These are phyloP conservation scores for Drosophila maculinotata DNA, from an alignment of 2,888 invertebrate genomes.

Conservation along the genomic window DNA sequence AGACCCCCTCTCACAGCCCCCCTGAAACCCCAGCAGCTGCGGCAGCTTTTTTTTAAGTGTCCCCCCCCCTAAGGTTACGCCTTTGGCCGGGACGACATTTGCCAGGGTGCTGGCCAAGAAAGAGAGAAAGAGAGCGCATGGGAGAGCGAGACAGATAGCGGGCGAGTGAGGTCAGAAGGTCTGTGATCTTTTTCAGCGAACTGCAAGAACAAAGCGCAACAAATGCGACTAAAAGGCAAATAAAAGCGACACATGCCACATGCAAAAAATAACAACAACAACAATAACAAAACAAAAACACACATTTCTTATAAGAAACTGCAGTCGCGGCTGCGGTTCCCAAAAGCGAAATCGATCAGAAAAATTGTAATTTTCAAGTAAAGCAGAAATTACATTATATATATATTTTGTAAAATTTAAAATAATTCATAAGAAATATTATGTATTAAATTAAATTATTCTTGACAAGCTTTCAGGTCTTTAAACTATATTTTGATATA, in stretches of 20 bases:
- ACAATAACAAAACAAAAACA: background rate
- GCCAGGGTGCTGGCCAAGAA: conserved; percentile 44
- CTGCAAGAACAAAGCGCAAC: conserved; percentile 70
- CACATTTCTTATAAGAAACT: conserved; percentile 9
- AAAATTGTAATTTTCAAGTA: too few relatives aligned
- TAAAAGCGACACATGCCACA: conserved; percentile 53
- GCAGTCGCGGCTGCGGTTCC: conserved; percentile 13
- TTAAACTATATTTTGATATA: too few relatives aligned
- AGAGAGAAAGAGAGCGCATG: background rate
- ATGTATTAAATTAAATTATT: too few relatives aligned
- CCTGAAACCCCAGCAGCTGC: conserved; percentile 16
- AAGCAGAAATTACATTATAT: too few relatives aligned
- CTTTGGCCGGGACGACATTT: conserved; percentile 43
- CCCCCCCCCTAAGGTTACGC: conserved; percentile 42
- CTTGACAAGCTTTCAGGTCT: too few relatives aligned
- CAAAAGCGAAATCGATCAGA: too few relatives aligned
- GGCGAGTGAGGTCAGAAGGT: conserved; percentile 78
- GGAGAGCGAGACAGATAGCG: conserved; percentile 19
- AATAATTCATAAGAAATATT: too few relatives aligned
- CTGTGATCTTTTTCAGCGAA: conserved; percentile 77
- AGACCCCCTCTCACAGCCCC: conserved; percentile 15
- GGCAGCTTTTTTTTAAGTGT: conserved; percentile 48
- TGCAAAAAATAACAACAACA: conserved; percentile 3
- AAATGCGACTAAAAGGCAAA: conserved; percentile 38
- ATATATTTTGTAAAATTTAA: background rate